Conservation (phyloP, 2,888 invertebrate species). For the Nebria salina region DNA sequence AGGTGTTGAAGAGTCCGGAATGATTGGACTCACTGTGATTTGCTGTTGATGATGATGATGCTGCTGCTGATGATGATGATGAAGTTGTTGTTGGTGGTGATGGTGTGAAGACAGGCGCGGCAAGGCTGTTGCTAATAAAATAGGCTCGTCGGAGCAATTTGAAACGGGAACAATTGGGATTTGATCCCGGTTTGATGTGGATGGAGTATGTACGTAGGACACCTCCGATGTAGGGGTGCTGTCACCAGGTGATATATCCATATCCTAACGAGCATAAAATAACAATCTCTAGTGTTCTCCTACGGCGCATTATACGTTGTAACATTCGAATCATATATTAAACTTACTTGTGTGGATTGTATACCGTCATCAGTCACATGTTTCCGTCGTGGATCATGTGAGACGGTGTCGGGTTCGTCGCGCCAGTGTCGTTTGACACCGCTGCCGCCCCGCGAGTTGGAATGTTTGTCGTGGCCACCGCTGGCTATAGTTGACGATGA, state of each 20-base stretch:
- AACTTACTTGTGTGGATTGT: conserved; percentile 49
- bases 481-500: conserved; percentile 63
- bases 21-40: conserved; percentile 51
- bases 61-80: conserved; percentile 52
- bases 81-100: conserved; percentile 51
- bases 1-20: conserved; percentile 17
- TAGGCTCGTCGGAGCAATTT: conserved; percentile 63
- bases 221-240: conserved; percentile 89
- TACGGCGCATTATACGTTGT: too few relatives aligned
- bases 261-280: conserved; percentile 73
- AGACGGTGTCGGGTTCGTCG: conserved; percentile 49
- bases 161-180: conserved; percentile 31
- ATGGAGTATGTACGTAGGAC: conserved; percentile 68
- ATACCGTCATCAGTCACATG: conserved; percentile 53
- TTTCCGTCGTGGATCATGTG: conserved; percentile 50
- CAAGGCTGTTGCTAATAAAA: conserved; percentile 73
- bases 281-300: background rate
- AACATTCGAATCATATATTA: background rate
- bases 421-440: conserved; percentile 56
- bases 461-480: conserved; percentile 79
- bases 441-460: conserved; percentile 71
- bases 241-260: conserved; percentile 94
- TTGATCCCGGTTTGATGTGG: conserved; percentile 54
- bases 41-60: conserved; percentile 52
- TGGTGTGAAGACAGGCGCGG: conserved; percentile 71